phyloP scores from a whole-genome alignment of 2,888 invertebrate genomes.

The Lasioglossum villosulum region DNA sequence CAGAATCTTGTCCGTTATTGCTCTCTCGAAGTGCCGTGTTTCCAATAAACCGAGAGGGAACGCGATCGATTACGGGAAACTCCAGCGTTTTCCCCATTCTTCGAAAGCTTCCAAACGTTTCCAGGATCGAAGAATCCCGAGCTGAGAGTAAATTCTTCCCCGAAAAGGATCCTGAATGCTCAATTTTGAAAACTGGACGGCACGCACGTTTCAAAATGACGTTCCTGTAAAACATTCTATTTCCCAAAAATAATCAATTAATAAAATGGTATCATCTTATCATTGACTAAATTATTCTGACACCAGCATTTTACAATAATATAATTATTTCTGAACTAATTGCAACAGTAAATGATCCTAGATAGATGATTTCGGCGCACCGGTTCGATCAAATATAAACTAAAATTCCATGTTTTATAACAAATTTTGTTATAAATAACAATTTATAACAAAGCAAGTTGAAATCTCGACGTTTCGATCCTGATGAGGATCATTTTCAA shows the following conservation, averaged over 20 bases:
- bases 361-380: no score
- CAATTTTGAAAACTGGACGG: constrained; percentile 25
- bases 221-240: neutral
- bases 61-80: constrained; percentile 43
- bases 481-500: no score
- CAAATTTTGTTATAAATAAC: no score
- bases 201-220: neutral
- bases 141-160: constrained; percentile 32
- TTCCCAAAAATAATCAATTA: neutral
- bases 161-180: neutral
- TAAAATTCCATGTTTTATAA: no score
- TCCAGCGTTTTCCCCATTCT: constrained; percentile 29
- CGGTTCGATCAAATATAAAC: no score
- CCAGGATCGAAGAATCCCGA: constrained; percentile 25
- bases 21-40: constrained; percentile 28
- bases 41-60: constrained; percentile 28
- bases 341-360: neutral
- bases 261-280: neutral
- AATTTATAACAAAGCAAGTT: no score
- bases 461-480: no score
- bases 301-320: neutral
- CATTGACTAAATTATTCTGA: no score
- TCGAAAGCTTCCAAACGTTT: constrained; percentile 22
- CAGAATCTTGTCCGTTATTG: constrained; percentile 13
- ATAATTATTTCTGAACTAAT: neutral